Evolutionary conservation across 2,797 vertebrate species (phyloP).

Genomic region (Scleropages formosus): DNA sequence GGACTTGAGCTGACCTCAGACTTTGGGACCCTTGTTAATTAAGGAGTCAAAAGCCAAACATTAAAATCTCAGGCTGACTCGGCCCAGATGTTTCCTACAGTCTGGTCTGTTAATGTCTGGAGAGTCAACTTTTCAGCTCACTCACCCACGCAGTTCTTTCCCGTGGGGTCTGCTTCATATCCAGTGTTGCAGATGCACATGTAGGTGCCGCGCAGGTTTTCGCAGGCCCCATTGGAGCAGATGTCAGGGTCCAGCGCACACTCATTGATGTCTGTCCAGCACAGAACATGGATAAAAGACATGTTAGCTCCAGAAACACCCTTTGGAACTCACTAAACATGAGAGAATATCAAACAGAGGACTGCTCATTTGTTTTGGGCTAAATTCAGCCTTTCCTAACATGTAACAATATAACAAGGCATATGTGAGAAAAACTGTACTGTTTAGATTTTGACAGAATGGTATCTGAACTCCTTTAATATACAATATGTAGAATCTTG

Average conservation of each 20-base stretch:
- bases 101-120: too few relatives aligned
- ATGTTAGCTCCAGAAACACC: not conserved
- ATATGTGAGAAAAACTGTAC: not conserved
- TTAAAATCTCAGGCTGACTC: not conserved
- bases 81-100: not conserved
- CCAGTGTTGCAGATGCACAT: conserved; percentile 70
- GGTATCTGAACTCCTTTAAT: not conserved
- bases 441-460: not conserved
- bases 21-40: not conserved
- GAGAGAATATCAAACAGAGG: too few relatives aligned
- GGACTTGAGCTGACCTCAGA: not conserved
- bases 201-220: conserved; percentile 68
- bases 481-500: not conserved
- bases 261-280: conserved; percentile 70
- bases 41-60: not conserved
- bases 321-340: not conserved
- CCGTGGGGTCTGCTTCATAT: conserved; percentile 63
- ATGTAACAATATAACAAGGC: not conserved
- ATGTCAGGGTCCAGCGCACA: conserved; percentile 72
- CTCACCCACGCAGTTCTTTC: conserved; percentile 68
- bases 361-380: too few relatives aligned
- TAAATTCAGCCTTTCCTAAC: not conserved
- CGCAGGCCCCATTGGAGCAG: conserved; percentile 69
- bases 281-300: not conserved
- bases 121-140: conserved; percentile 22